A percentile compares a stretch with the other conserved stretches of the same genome.
These are phyloP conservation scores for Agrochola lychnidis DNA, from an alignment of 2,888 invertebrate genomes.

Conservation along the genomic window DNA sequence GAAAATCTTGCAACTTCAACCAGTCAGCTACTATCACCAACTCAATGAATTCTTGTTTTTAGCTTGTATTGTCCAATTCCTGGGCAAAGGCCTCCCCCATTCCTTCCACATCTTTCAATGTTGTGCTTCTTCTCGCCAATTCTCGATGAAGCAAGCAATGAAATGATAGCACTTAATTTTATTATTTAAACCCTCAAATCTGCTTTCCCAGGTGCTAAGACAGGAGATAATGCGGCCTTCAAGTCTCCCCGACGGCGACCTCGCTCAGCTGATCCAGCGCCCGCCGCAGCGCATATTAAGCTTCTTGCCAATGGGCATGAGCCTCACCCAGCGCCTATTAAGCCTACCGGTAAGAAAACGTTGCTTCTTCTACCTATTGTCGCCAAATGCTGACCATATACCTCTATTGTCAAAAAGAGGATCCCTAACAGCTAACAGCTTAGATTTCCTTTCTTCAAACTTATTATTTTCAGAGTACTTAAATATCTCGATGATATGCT, in stretches of 20 bases:
- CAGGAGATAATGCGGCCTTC: slow-evolving; percentile 90
- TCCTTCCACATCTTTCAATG: not conserved
- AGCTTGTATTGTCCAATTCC: no score
- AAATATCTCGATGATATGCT: not conserved
- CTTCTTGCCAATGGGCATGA: slow-evolving; percentile 88
- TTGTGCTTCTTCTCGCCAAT: not conserved
- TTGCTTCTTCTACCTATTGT: not conserved
- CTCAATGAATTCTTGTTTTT: not conserved
- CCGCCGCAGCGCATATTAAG: slow-evolving; percentile 73
- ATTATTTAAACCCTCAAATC: not conserved
- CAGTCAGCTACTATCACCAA: not conserved
- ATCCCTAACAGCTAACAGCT: not conserved
- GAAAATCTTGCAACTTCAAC: not conserved
- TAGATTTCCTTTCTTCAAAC: not conserved
- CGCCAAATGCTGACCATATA: not conserved
- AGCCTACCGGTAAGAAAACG: slow-evolving; percentile 88
- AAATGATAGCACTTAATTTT: not conserved
- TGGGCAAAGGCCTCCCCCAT: not conserved
- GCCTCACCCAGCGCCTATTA: slow-evolving; percentile 93
- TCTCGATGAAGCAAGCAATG: not conserved
- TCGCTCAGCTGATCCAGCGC: slow-evolving; percentile 91
- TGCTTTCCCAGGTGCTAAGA: slow-evolving; percentile 75
- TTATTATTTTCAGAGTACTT: not conserved
- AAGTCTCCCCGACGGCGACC: slow-evolving; percentile 95
- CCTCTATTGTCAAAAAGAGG: not conserved